Evolutionary conservation across 2,888 invertebrate genomes (phyloP).

Genomic region (Melanotus villosus): DNA sequence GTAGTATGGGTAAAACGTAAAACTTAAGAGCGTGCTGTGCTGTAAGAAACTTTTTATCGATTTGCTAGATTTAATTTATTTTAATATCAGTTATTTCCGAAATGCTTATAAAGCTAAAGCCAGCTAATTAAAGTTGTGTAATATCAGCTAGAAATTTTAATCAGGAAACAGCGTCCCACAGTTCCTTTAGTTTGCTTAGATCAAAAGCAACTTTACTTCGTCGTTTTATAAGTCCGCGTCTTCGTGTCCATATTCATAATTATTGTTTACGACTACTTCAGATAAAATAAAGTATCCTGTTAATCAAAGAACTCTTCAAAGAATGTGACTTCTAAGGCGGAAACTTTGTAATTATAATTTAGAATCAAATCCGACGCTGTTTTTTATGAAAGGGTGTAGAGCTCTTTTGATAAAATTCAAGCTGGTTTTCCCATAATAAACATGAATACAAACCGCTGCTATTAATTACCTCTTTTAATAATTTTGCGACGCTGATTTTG

Average conservation of each 20-base stretch:
- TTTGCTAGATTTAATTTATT: no score
- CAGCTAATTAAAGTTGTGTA: no score
- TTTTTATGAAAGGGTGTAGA: neutral
- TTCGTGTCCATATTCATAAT: neutral
- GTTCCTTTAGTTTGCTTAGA: neutral
- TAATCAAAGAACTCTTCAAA: constrained; percentile 10
- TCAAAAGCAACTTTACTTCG: neutral
- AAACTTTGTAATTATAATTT: neutral
- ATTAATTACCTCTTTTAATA: no score
- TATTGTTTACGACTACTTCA: constrained; percentile 4
- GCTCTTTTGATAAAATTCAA: neutral
- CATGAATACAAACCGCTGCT: neutral
- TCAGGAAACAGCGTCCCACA: neutral
- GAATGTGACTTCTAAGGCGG: neutral
- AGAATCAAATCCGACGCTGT: neutral
- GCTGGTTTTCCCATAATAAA: neutral
- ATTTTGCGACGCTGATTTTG: no score
- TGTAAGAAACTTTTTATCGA: no score
- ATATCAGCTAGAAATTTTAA: neutral
- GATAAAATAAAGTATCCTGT: neutral
- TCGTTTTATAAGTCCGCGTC: neutral
- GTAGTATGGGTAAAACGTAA: no score
- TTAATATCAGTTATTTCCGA: no score
- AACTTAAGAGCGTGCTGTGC: no score
- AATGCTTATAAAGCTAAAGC: no score